Percentiles rank a stretch among this genome's conserved stretches.
Evolutionary conservation across 2,888 invertebrate species (phyloP).

Genomic region (Lapara coniferarum): DNA sequence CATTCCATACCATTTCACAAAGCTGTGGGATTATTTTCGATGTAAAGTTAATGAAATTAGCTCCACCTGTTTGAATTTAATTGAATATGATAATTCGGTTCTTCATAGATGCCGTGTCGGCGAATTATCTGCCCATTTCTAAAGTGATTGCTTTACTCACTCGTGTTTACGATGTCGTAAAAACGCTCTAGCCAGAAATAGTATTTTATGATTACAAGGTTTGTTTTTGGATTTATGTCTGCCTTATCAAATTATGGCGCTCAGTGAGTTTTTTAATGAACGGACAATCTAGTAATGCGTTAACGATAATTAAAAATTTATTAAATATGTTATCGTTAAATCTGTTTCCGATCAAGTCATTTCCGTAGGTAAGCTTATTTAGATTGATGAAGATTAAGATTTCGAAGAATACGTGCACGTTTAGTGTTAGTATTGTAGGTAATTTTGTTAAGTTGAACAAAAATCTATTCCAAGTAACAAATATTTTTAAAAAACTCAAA

Average conservation of each 20-base stretch:
- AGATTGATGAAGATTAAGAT: too few species aligned
- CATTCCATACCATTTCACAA: neutral
- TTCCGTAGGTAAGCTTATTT: neutral
- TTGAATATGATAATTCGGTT: neutral
- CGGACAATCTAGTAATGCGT: neutral
- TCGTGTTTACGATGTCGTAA: constrained; percentile 21
- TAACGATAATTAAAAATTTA: neutral
- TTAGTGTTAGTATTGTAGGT: too few species aligned
- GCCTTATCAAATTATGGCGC: constrained; percentile 17
- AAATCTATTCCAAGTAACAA: too few species aligned
- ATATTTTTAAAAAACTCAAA: too few species aligned
- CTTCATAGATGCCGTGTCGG: constrained; percentile 7
- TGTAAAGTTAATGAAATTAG: neutral
- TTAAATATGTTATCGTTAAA: neutral
- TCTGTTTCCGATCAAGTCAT: neutral
- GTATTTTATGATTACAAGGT: constrained; percentile 26
- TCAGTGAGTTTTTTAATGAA: neutral
- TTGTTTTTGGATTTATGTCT: constrained; percentile 23
- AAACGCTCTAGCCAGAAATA: constrained; percentile 4
- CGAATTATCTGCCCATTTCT: neutral
- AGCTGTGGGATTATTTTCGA: neutral
- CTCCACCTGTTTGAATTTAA: neutral
- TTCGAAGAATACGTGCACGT: too few species aligned
- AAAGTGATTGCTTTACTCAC: constrained; percentile 3
- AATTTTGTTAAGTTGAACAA: too few species aligned